Base-by-base conservation (phyloP, 2,888 invertebrate species). In the Andrena minutula region DNA sequence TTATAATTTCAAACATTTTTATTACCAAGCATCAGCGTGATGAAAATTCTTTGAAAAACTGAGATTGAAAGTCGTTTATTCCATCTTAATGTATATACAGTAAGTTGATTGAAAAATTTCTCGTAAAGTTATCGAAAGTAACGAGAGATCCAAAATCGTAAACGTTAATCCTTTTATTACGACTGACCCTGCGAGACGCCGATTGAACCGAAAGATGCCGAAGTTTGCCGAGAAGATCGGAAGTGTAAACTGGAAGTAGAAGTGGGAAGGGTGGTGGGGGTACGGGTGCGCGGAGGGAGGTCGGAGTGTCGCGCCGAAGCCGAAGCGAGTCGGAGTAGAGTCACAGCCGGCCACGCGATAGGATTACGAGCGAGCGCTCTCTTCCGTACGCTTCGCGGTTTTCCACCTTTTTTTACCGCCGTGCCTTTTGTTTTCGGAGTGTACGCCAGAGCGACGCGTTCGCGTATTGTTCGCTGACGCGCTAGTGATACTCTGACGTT, bases 331-430 rank as follows among this genome's bases (percentile, higher is more conserved):
- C 82, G 84, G 79, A 83, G 84, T 80, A 81, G 88, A 87, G 90
- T 83, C 77, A 85, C 82, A 85, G 80, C 86, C 89, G 90, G 88
- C 79, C 75, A 83, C 88, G 88, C 87, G 88, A 86, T 83, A 86
- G 71, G 79, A 73, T 86, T 66, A 74, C 23, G 69, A 79, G 65
- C 75, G 69, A 74, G 51, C 61, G 63, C 81, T 71, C 49, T 26
- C 65, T 76, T 23, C 10, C 35, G 30, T 56, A 63, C 61, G 56
- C 35, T 75, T 79, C 81, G 82, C 72, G 74, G 73, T 72, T 77
- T 72, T 60, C 63, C 71, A 65, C 72, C 58, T 69, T 68, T 64
- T 61, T 49, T 64, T 51, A 68, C 71, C 41, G 64, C 64, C 70
- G 75, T 64, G 66, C 47, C 32, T 74, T 75, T 66, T 68, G 12